These are phyloP conservation scores for Eristalis intricaria DNA, from an alignment of 2,888 invertebrate species.

Conservation along the genomic window DNA sequence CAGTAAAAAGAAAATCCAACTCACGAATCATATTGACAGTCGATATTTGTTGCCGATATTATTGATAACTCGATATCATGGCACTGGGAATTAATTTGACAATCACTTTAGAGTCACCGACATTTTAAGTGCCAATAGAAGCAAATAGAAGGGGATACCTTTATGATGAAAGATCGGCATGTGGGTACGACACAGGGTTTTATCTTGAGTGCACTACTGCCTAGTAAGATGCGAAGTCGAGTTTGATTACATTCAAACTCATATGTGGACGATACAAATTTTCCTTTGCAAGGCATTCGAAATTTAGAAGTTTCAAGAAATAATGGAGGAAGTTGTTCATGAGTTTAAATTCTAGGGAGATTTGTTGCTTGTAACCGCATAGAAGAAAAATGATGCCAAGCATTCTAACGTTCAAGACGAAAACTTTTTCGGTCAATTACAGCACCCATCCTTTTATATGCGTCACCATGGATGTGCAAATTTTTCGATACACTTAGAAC, in stretches of 20 bases:
- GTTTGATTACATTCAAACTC: not conserved
- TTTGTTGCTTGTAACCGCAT: not conserved
- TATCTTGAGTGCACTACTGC: too few species aligned
- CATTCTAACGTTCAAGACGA: not conserved
- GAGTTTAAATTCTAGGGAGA: not conserved
- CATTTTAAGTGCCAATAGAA: too few species aligned
- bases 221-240: not conserved
- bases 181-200: too few species aligned
- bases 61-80: too few species aligned
- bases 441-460: not conserved
- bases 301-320: not conserved
- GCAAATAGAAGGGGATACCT: too few species aligned
- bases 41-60: too few species aligned
- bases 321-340: not conserved
- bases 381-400: not conserved
- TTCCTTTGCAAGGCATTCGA: not conserved
- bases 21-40: too few species aligned
- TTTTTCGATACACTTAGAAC: not conserved
- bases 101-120: too few species aligned
- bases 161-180: too few species aligned
- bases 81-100: too few species aligned
- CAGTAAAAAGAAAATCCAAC: too few species aligned
- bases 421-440: not conserved
- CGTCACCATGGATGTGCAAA: not conserved
- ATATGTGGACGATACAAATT: not conserved